phyloP scores from a whole-genome alignment of 2,797 vertebrate species.

The Falco biarmicus region DNA sequence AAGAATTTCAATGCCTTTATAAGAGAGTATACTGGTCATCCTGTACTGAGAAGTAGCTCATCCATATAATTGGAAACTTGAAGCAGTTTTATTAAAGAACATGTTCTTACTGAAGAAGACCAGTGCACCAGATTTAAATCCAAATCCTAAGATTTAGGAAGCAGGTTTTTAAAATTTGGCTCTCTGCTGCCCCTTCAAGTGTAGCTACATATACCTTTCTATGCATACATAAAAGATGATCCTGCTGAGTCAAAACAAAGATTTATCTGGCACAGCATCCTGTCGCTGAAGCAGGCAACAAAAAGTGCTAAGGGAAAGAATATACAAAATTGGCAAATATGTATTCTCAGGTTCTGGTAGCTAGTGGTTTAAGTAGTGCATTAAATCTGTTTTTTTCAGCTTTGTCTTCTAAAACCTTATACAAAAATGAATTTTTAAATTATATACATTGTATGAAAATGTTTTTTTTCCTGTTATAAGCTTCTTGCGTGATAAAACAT shows the following conservation, averaged over 20 bases:
- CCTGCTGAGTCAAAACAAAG: neutral
- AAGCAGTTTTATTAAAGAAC: slow-evolving; percentile 45
- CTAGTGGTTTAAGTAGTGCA: neutral
- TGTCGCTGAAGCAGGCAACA: neutral
- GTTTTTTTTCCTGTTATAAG: neutral
- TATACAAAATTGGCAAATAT: neutral
- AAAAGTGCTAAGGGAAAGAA: neutral
- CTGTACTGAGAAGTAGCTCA: slow-evolving; percentile 42
- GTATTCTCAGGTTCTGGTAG: neutral
- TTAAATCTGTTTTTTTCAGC: neutral
- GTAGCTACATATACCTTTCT: neutral
- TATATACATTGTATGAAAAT: neutral
- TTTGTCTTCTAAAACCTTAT: neutral
- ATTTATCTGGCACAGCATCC: neutral
- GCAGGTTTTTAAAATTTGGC: neutral
- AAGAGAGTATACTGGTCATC: neutral
- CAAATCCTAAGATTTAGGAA: neutral
- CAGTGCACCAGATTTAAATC: neutral
- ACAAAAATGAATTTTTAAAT: neutral
- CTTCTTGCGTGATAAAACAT: neutral
- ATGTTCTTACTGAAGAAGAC: neutral
- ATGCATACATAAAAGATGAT: slow-evolving; percentile 3
- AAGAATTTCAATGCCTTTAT: slow-evolving; percentile 26
- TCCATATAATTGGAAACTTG: slow-evolving; percentile 51
- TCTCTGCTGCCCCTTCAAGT: slow-evolving; percentile 7